Evolutionary conservation across 2,113 vertebrate species (phyloP).

Genomic region (Plotosus lineatus): DNA sequence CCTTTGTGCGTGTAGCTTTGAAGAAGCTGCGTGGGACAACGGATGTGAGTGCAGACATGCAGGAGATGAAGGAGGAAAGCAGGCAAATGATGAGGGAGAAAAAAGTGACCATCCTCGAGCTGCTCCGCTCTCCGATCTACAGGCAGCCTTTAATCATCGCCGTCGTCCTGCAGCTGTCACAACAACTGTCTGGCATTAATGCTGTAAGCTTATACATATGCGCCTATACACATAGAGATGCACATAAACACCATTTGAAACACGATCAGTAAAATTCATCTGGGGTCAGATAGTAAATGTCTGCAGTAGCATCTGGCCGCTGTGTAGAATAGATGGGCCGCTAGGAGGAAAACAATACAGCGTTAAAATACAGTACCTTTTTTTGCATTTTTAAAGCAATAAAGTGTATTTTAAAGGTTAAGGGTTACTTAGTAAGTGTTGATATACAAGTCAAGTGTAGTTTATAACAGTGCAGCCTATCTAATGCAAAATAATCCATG

Average conservation of each 20-base stretch:
- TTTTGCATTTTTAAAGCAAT: neutral
- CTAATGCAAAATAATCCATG: neutral
- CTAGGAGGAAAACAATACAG: neutral
- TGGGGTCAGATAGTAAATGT: neutral
- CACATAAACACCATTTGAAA: neutral
- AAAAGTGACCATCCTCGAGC: constrained; percentile 88
- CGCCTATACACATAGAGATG: neutral
- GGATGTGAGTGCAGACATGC: constrained; percentile 84
- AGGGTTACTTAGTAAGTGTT: too few relatives aligned
- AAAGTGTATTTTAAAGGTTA: too few relatives aligned
- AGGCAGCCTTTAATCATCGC: constrained; percentile 90
- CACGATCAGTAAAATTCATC: neutral
- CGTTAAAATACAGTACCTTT: too few relatives aligned
- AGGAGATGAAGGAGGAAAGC: constrained; percentile 96
- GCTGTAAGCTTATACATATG: constrained; percentile 71
- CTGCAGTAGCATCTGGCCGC: neutral
- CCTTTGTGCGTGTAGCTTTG: constrained; percentile 72
- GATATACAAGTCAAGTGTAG: too few relatives aligned
- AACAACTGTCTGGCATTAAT: constrained; percentile 94
- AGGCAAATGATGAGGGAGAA: constrained; percentile 93
- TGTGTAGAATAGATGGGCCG: neutral
- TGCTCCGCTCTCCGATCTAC: constrained; percentile 84
- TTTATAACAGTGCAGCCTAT: neutral
- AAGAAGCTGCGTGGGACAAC: constrained; percentile 87
- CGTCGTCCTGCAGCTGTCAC: constrained; percentile 90